Evolutionary conservation across 1,140 invertebrate genomes (phyloP), one percentile per base, ranked within the genome.

Genomic region (Heliconius eleuchia): DNA sequence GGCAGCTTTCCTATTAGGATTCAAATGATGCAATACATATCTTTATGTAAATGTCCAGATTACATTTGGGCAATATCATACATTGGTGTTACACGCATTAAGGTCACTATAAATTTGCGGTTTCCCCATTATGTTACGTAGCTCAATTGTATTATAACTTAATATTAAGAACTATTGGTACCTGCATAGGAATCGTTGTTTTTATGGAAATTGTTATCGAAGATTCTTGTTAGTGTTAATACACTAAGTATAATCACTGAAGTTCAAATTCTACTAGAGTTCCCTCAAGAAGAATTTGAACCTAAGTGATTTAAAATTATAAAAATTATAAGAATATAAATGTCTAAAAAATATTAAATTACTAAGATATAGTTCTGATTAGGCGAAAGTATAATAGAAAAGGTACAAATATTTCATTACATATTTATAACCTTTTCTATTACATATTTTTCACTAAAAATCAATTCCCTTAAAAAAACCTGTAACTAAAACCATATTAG

Each of bases 1-100:
- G 57, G 39, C 42, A 79, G 73, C 27, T 79, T 50, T 70, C 57
- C 77, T 52, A 79, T 79, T 79, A 73, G 60, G 73, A 79, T 79
- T 73, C 77, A 79, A 79, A 79, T 79, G 37, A 74, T 72, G 77
- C 73, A 71, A 71, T 74, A 60, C 77, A 74, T 79, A 70, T 79
- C 77, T 79, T 50, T 79, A 79, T 79, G 77, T 79, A 71, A 79
- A 79, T 79, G 37, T 23, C 34, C 57, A 66, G 46, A 79, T 79
- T 79, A 79, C 77, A 60, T 74, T 74, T 79, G 74, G 72, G 57
- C 55, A 46, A 74, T 74, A 73, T 74, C 74, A 34, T 66, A 66
- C 55, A 75, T 75, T 75, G 55, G 74, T 39, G 74, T 75, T 75
- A 75, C 74, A 60, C 60, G 39, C 74, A 66, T 75, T 66, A 75